Conservation (phyloP, 2,888 invertebrate species). For the Therioaphis trifolii region DNA sequence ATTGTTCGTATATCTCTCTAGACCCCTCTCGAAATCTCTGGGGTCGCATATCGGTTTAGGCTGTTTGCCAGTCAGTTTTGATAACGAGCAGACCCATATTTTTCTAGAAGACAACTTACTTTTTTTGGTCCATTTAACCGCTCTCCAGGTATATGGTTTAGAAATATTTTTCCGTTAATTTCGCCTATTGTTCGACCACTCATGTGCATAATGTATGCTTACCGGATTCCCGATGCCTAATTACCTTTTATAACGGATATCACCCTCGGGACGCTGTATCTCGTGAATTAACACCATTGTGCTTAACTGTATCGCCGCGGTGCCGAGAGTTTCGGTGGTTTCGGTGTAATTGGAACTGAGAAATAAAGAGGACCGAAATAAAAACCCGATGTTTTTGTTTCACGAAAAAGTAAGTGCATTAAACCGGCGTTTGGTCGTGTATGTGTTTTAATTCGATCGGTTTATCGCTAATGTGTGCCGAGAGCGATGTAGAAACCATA, state of each 20-base stretch:
- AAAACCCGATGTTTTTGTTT: no score
- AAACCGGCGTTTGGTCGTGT: no score
- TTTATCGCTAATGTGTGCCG: no score
- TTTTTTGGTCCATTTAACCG: constrained; percentile 28
- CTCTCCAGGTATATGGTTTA: background rate
- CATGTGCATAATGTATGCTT: background rate
- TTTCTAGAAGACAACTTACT: constrained; percentile 45
- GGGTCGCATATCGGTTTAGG: constrained; percentile 60
- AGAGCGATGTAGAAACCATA: no score
- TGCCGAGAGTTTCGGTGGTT: background rate
- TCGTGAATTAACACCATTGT: constrained; percentile 22
- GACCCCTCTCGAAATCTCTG: constrained; percentile 40
- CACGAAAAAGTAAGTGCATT: no score
- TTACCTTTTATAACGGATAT: constrained; percentile 16
- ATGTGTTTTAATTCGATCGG: no score
- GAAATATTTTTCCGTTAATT: constrained; percentile 10
- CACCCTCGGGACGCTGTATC: background rate
- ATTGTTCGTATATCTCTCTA: constrained; percentile 21
- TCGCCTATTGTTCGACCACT: background rate
- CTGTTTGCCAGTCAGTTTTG: constrained; percentile 62
- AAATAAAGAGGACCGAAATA: background rate
- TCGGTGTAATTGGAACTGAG: background rate
- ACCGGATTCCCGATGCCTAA: background rate
- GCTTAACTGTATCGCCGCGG: background rate
- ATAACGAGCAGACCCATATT: constrained; percentile 63